phyloP scores from a whole-genome alignment of 2,797 vertebrate genomes.

The Pseudochirops corinnae region DNA sequence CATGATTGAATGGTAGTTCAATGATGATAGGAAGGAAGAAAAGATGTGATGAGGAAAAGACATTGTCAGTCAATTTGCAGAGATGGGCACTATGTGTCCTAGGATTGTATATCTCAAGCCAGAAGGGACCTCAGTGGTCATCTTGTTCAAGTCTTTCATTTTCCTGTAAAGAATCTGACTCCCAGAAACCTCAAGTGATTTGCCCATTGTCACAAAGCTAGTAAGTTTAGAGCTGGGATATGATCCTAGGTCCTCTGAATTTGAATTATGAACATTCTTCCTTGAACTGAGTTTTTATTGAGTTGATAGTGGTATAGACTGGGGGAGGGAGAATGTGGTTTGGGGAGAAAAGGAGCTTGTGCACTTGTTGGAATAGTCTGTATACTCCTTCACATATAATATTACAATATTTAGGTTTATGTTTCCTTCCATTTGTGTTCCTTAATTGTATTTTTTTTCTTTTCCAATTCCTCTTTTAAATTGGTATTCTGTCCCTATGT shows the following conservation, averaged over 20 bases:
- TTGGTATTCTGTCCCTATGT: not conserved
- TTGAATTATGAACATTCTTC: not conserved
- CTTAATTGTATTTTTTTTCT: not conserved
- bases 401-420: not conserved
- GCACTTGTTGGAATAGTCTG: not conserved
- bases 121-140: not conserved
- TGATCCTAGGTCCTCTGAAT: not conserved
- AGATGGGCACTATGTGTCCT: not conserved
- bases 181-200: not conserved
- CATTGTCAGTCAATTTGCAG: not conserved
- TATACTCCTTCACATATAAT: not conserved
- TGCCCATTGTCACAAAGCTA: not conserved
- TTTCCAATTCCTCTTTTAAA: not conserved
- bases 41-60: not conserved
- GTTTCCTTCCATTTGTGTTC: not conserved
- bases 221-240: not conserved
- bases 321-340: not conserved
- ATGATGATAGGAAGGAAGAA: not conserved
- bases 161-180: not conserved
- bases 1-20: not conserved
- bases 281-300: not conserved
- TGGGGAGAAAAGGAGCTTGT: not conserved
- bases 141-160: not conserved
- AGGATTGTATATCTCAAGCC: not conserved
- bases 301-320: not conserved